A percentile compares a stretch with the other conserved stretches of the same genome.
These are phyloP conservation scores for Ischnura elegans DNA, from an alignment of 2,888 invertebrate genomes.

Conservation along the genomic window DNA sequence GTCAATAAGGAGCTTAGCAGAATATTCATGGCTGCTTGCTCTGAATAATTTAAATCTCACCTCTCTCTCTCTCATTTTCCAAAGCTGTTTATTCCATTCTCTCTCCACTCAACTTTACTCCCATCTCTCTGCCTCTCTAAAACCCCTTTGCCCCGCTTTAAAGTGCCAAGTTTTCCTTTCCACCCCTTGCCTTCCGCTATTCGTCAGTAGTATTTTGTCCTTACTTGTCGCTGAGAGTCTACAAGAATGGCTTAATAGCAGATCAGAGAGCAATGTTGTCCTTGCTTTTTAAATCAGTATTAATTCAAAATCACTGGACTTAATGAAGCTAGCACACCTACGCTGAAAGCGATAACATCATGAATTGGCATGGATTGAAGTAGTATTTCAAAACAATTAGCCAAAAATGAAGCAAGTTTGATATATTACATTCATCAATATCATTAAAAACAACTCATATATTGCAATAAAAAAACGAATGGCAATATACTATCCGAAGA, in stretches of 20 bases:
- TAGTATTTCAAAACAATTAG: background rate
- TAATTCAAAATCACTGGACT: background rate
- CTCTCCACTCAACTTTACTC: background rate
- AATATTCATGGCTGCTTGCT: conserved; percentile 62
- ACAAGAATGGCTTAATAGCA: background rate
- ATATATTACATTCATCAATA: too few relatives aligned
- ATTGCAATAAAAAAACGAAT: too few relatives aligned
- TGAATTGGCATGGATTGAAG: background rate
- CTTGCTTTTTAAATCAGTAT: background rate
- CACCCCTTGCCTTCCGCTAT: background rate
- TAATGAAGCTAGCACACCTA: background rate
- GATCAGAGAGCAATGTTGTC: background rate
- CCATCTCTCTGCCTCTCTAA: background rate
- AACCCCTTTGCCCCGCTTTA: background rate
- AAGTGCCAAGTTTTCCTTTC: background rate
- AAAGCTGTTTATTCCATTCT: background rate
- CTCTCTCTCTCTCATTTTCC: conserved; percentile 22
- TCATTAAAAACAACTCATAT: too few relatives aligned
- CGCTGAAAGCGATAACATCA: background rate
- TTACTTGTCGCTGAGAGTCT: background rate
- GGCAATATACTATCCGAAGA: too few relatives aligned
- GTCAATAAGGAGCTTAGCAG: conserved; percentile 62
- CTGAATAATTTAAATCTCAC: conserved; percentile 56
- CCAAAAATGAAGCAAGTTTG: background rate
- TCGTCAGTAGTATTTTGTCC: background rate